Evolutionary conservation across 1,140 invertebrate species (phyloP).

Genomic region (Centruroides sculpturatus): DNA sequence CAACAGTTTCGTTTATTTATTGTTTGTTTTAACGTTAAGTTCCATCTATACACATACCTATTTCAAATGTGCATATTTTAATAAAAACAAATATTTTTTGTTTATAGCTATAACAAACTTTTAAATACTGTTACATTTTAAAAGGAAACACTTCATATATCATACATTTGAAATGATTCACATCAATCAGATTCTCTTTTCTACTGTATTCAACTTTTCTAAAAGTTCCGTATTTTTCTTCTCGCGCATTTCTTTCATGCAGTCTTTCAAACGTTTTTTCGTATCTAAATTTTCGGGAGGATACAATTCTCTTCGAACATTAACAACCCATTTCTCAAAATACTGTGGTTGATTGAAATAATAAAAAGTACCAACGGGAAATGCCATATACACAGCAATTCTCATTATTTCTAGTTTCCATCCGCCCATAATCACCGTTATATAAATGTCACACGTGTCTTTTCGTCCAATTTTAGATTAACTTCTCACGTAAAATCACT

Average conservation of each 20-base stretch:
- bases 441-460: too few relatives aligned
- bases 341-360: constrained; percentile 68
- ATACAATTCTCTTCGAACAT: constrained; percentile 48
- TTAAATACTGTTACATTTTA: too few relatives aligned
- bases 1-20: too few relatives aligned
- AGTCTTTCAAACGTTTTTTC: constrained; percentile 26
- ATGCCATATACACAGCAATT: constrained; percentile 70
- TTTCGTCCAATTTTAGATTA: too few relatives aligned
- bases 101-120: too few relatives aligned
- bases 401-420: constrained; percentile 64
- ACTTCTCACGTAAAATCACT: too few relatives aligned
- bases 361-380: constrained; percentile 68
- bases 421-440: constrained; percentile 41
- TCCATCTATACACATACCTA: too few relatives aligned
- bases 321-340: constrained; percentile 62
- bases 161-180: too few relatives aligned
- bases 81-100: too few relatives aligned
- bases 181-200: background rate
- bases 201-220: background rate
- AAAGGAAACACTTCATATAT: too few relatives aligned
- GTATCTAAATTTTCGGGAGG: constrained; percentile 47
- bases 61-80: too few relatives aligned
- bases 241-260: background rate
- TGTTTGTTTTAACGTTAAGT: too few relatives aligned
- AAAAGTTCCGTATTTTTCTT: constrained; percentile 11